Conservation (phyloP, 2,888 invertebrate species). For the Watsonalla cultraria region DNA sequence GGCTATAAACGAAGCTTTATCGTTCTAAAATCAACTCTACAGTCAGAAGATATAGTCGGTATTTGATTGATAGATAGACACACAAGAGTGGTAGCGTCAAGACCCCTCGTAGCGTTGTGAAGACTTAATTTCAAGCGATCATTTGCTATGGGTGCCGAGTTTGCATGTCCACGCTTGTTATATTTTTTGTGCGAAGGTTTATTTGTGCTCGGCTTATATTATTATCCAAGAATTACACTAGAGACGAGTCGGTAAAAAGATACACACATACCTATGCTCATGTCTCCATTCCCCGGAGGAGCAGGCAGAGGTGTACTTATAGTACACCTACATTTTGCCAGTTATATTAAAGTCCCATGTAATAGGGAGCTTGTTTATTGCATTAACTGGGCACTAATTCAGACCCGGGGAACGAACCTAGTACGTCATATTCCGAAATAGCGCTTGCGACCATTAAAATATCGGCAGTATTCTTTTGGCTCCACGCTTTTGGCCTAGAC, state of each 20-base stretch:
- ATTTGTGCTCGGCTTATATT: not conserved
- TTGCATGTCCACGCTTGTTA: conserved; percentile 25
- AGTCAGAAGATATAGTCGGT: not conserved
- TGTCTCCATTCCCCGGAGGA: too few relatives aligned
- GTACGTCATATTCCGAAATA: too few relatives aligned
- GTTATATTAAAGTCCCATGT: too few relatives aligned
- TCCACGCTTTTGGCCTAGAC: too few relatives aligned
- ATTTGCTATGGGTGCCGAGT: conserved; percentile 57
- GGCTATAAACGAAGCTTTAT: conserved; percentile 31
- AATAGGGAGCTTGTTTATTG: too few relatives aligned
- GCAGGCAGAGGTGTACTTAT: too few relatives aligned
- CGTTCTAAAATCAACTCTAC: not conserved
- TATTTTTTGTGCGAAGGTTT: not conserved
- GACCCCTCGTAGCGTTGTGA: conserved; percentile 60
- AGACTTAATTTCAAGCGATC: conserved; percentile 63
- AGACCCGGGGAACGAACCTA: too few relatives aligned
- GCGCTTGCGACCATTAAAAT: too few relatives aligned
- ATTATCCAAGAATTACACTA: not conserved
- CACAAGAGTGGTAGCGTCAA: conserved; percentile 45
- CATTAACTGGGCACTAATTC: too few relatives aligned
- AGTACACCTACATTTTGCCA: too few relatives aligned
- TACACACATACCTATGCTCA: not conserved
- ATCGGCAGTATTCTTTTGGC: too few relatives aligned
- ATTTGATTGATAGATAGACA: conserved; percentile 23
- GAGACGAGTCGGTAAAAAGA: not conserved